These are phyloP conservation scores for Leontopithecus rosalia DNA, from an alignment of 2,797 vertebrate species.

Conservation along the genomic window DNA sequence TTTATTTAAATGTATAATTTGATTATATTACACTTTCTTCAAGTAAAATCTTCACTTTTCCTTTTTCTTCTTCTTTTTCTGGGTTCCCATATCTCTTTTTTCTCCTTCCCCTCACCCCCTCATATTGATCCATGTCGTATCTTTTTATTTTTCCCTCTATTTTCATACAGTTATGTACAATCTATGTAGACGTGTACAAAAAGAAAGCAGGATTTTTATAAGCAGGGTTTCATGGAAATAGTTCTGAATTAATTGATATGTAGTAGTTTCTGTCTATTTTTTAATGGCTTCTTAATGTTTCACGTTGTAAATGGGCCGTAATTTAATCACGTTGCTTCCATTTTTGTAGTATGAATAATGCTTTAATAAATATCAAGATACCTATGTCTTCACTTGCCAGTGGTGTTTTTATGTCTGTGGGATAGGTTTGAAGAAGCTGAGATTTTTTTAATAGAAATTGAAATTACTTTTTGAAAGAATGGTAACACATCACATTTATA, in stretches of 20 bases:
- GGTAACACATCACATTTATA: background rate
- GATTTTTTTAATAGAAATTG: background rate
- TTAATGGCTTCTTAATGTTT: conserved; percentile 56
- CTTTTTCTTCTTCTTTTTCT: background rate
- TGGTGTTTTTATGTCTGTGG: conserved; percentile 10
- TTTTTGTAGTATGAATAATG: background rate
- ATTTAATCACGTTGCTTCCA: background rate
- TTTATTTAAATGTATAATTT: conserved; percentile 21
- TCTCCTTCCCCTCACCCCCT: background rate
- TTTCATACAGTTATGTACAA: background rate
- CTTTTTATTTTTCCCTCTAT: background rate
- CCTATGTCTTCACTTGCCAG: background rate
- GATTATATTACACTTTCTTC: conserved; percentile 42
- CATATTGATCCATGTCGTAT: background rate
- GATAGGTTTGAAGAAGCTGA: conserved; percentile 12
- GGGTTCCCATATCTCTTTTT: background rate
- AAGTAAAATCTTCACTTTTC: conserved; percentile 15
- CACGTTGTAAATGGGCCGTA: background rate
- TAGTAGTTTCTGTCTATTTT: background rate
- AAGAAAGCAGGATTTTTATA: background rate
- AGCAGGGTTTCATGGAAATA: background rate
- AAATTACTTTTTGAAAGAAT: background rate
- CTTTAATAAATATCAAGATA: background rate
- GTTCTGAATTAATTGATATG: background rate
- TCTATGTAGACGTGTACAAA: background rate